Evolutionary conservation across 2,888 invertebrate species (phyloP), one percentile per base, ranked within the genome.

Genomic region (Linyphia triangularis): DNA sequence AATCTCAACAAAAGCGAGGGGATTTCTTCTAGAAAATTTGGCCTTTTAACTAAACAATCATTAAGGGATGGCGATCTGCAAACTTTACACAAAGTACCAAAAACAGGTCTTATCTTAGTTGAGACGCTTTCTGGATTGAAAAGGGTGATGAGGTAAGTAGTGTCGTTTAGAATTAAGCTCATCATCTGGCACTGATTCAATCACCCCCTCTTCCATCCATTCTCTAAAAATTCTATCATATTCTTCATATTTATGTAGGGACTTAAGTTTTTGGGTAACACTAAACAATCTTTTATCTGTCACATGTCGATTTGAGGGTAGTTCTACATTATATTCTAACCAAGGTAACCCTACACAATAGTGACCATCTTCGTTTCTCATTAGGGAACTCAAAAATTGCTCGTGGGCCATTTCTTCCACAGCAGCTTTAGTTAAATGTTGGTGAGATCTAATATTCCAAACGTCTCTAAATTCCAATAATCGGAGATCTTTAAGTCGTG

Each of bases 51-150:
- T 10, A 79, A 69, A 43, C 28, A 79, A 28, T 65, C 28, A 51
- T 67, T 67, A 28, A 65, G 33, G 19, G 51, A 79, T 6, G 67
- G 67, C 22, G 28, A 30, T 67, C n/a, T 67, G 13, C 28, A 10
- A 40, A 65, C 16, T 43, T 77, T 63, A 63, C 43, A 63, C 16
- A 24, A 77, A 4, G 63, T 33, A 26, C 91, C 90, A 85, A 91
- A 91, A 0, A 91, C 90, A 4, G 91, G 91, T 28, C 91, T 70
- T 3, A 91, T 78, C 40, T 85, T 84, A n/a, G 91, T 91, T 1
- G 91, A 90, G 3, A 43, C 4, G 61, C 89, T 89, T 0, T 89
- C 77, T 9, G 78, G 61, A 43, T 91, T 91, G 2, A 91, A 22
- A 2, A 91, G 89, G 90, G 16, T 90, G 89, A 82, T 91, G 91